Evolutionary conservation across 2,113 vertebrate genomes (phyloP).

Genomic region (Sinocyclocheilus maitianheensis): DNA sequence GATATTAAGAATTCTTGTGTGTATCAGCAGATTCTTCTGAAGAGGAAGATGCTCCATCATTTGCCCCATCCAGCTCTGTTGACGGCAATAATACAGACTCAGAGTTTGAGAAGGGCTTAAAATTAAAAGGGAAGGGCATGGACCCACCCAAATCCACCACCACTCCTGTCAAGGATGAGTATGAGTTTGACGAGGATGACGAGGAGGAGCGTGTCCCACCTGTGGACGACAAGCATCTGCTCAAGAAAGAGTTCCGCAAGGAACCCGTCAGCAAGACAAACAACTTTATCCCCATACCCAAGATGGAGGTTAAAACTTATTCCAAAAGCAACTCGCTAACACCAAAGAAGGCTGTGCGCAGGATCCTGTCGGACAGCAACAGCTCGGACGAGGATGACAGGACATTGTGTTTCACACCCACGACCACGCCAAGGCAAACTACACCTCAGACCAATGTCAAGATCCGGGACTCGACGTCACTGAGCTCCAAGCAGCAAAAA

Average conservation of each 20-base stretch:
- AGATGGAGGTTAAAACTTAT: conserved; percentile 98
- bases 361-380: conserved; percentile 95
- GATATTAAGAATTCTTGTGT: not conserved
- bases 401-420: conserved; percentile 80
- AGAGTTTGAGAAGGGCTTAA: conserved; percentile 96
- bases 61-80: conserved; percentile 94
- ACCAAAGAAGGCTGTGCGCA: conserved; percentile 98
- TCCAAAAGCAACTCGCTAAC: conserved; percentile 93
- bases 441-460: conserved; percentile 83
- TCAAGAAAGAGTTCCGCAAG: conserved; percentile 97
- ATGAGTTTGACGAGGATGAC: conserved; percentile 98
- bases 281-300: conserved; percentile 91
- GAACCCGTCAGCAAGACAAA: conserved; percentile 86
- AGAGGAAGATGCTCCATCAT: conserved; percentile 94
- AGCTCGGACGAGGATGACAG: conserved; percentile 93
- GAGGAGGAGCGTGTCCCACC: conserved; percentile 96
- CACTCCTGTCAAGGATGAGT: conserved; percentile 95
- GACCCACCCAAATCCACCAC: conserved; percentile 87
- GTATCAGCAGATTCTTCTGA: conserved; percentile 88
- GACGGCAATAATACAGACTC: conserved; percentile 99
- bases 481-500: conserved; percentile 86
- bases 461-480: conserved; percentile 80
- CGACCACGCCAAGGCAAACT: conserved; percentile 86
- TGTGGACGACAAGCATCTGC: conserved; percentile 95
- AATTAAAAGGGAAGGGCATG: conserved; percentile 88